phyloP scores from a whole-genome alignment of 2,113 vertebrate species.

The Oreochromis niloticus region DNA sequence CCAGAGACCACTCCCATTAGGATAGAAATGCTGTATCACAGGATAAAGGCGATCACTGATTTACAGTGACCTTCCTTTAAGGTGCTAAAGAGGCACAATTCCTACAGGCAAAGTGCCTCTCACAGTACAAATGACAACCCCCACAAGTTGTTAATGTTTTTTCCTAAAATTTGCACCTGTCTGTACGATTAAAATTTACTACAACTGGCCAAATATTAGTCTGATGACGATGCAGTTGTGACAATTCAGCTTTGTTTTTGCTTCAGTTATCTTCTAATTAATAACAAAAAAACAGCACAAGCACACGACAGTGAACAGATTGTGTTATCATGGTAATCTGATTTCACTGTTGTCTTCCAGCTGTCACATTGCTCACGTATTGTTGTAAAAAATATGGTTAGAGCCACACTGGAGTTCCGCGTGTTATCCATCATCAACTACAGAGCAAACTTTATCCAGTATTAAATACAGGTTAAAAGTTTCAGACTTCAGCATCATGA shows the following conservation, averaged over 20 bases:
- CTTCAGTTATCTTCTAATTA: constrained; percentile 6
- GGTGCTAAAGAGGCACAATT: neutral
- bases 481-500: neutral
- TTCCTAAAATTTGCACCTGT: neutral
- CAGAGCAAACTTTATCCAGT: neutral
- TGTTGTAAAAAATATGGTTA: neutral
- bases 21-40: neutral
- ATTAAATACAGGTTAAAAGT: neutral
- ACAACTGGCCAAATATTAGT: neutral
- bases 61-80: neutral
- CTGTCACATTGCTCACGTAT: neutral
- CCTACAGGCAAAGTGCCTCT: neutral
- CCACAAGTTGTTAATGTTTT: neutral
- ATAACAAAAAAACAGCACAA: constrained; percentile 12
- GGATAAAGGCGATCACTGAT: neutral
- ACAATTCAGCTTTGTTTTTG: neutral
- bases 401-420: neutral
- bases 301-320: constrained; percentile 31
- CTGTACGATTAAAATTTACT: neutral
- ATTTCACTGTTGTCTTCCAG: constrained; percentile 44
- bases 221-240: neutral
- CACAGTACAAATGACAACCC: neutral
- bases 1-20: neutral
- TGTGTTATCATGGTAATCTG: constrained; percentile 44
- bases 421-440: neutral